Evolutionary conservation across 2,113 vertebrate species (phyloP), one percentile per base, ranked within the genome.

Genomic region (Lonchura striata): DNA sequence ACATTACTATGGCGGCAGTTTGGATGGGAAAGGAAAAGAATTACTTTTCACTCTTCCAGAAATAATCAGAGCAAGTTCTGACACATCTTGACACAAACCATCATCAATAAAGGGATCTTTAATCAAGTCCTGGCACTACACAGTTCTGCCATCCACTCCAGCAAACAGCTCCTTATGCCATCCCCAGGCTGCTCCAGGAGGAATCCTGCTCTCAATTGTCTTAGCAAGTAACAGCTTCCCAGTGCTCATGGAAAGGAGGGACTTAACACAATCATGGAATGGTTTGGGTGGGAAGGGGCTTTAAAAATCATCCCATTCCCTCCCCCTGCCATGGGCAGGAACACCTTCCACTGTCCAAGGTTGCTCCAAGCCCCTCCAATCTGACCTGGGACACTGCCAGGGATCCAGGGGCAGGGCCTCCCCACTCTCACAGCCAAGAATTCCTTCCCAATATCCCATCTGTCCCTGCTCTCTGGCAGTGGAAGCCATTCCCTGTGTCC

Each of bases 361-460:
- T 0, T 54, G 4, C 41, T 63, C 63, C 49, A 3, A 31, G 8
- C 23, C 54, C 0, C 8, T 4, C 56, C 74, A 70, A 0, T 56
- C 71, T 33, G 64, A 31, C 25, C 64, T 56, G 35, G 79, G 56
- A 0, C 79, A 69, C 63, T 70, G 1, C 87, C 87, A 76, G 79
- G 54, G 71, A 54, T 82, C 18, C 53, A 13, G 54, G 10, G 61
- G 54, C 79, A 82, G 79, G 70, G 79, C 54, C 61, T 90, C 0
- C 8, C 41, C 87, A 42, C 30, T 39, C n/a, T 69, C 1, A 0
- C 47, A 76, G 47, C 0, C 1, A 63, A 20, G 0, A 82, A 49
- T 76, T 69, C 3, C 41, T 54, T 0, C 41, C 54, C 25, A 31
- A 37, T 1, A 23, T 63, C 54, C 35, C 47, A 77, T 7, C 63